A percentile compares a stretch with the other conserved stretches of the same genome.
Evolutionary conservation across 2,888 invertebrate genomes (phyloP).

Genomic region (Dastarcus helophoroides): DNA sequence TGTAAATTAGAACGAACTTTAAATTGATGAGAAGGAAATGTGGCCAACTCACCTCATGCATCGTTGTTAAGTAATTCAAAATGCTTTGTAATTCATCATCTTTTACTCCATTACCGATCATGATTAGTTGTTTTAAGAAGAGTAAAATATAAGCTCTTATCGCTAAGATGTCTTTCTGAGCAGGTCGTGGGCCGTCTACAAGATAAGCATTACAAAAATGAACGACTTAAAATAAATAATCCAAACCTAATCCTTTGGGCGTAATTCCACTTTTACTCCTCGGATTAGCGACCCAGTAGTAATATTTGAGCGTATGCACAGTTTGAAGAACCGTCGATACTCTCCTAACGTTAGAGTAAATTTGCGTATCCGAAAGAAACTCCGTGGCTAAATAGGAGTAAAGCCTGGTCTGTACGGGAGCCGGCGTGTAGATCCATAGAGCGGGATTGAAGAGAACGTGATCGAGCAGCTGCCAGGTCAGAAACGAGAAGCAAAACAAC

Average conservation of each 20-base stretch:
- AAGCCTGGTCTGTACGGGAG: slow-evolving; percentile 86
- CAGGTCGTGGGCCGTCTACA: slow-evolving; percentile 86
- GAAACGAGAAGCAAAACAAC: slow-evolving; percentile 84
- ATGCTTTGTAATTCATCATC: slow-evolving; percentile 98
- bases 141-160: slow-evolving; percentile 90
- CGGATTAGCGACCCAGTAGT: slow-evolving; percentile 98
- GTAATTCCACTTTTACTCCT: slow-evolving; percentile 88
- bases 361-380: slow-evolving; percentile 93
- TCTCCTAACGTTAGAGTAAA: slow-evolving; percentile 90
- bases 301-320: slow-evolving; percentile 96
- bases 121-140: slow-evolving; percentile 91
- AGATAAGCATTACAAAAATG: too few relatives aligned
- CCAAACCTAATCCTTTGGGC: slow-evolving; percentile 87
- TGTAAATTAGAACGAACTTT: slow-evolving; percentile 1
- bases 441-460: slow-evolving; percentile 99
- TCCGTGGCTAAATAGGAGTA: slow-evolving; percentile 99
- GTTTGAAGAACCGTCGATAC: slow-evolving; percentile 97
- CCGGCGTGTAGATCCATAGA: slow-evolving; percentile 96
- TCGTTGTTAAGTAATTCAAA: slow-evolving; percentile 93
- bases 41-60: slow-evolving; percentile 69
- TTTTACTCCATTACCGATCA: slow-evolving; percentile 93
- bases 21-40: slow-evolving; percentile 1
- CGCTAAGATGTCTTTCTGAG: slow-evolving; percentile 86
- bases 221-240: background rate
- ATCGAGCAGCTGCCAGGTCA: slow-evolving; percentile 94